Base-by-base conservation (phyloP, 2,797 vertebrate species). In the Sebastes iracundus region DNA sequence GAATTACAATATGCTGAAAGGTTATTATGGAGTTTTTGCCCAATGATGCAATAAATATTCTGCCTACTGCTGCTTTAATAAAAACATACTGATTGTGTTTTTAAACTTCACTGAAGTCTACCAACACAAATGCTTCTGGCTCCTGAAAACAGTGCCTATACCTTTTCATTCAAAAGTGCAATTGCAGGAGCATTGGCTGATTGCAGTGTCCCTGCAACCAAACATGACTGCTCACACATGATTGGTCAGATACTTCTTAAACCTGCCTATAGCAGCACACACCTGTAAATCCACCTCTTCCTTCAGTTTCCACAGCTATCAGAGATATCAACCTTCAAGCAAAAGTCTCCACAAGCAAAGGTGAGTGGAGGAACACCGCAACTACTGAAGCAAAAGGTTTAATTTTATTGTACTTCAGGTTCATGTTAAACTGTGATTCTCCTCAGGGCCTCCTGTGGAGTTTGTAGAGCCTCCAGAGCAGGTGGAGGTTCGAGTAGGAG, bases 391-490 rank as follows among this genome's bases (percentile, higher is more conserved):
- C 30, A 3, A 7, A 6, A 9, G 35, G 35, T 18, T 58, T 6
- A 1, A 7, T 7, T 53, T 25, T 0, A 7, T 3, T 27, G 6
- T 9, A 14, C 46, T 59, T 53, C 6, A 5, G 12, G 3, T 22
- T 22, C 2, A 2, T 32, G 13, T 35, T 3, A 46, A 46, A 4
- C 0, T 46, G 16, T 46, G 42, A 3, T 53, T 79, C 20, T 7
- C 52, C 28, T 75, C n/a, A 92, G 96, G 81, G 2, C 87, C 88
- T 49, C 67, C 87, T n/a, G 87, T 96, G 59, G 81, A 88, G 80
- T 95, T 97, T 84, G 4, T 94, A 6, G 74, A 95, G 52, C 83
- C 93, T 6, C 89, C 89, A 3, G 93, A 93, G 28, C 90, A 94
- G 67, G 75, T 96, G 83, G 92, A 95, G 83, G 95, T 93, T 33